Base-by-base conservation (phyloP, 2,113 vertebrate genomes). In the Podocnemis expansa region DNA sequence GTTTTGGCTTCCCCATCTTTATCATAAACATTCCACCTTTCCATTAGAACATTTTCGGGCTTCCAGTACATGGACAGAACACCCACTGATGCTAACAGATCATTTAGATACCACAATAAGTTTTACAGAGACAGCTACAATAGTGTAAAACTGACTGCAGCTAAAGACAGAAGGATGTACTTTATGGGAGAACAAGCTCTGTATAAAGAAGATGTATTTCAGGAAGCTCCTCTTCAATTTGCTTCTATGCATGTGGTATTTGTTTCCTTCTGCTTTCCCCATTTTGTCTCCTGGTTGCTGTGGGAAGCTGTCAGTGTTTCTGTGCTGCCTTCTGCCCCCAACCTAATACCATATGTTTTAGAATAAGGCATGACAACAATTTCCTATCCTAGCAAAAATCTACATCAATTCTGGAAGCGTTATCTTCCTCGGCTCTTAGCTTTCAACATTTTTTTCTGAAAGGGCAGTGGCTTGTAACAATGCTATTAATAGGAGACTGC, bases 341-440 rank as follows among this genome's bases (percentile, higher is more conserved):
- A 81, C 85, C 12, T 27, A 10, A 83, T 82, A 78, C 52, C 22
- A 0, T 87, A 56, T 92, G 89, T 67, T 73, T 34, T 51, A 38
- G 63, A 95, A 80, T 45, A 78, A 91, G 9, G 88, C 67, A 45
- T 2, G 11, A 67, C 56, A 91, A 78, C 45, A 25, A 58, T 90
- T 96, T 95, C 93, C 86, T 95, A 67, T 92, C 90, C 80, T 75
- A 84, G 87, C 73, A 0, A 7, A 56, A 93, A 90, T 60, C 56
- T 47, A 31, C 63, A 2, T 89, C 82, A 91, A 49, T 85, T 93
- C 82, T 85, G 84, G 93, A 78, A 94, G 82, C 85, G 55, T 47
- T 87, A 10, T 49, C 47, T 89, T 58, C 0, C 0, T 63, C 73
- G 1, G 24, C 11, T 12, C 85, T 84, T 10, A 31, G 91, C 89